Base-by-base conservation (phyloP, 2,797 vertebrate genomes). In the Taeniopygia guttata region DNA sequence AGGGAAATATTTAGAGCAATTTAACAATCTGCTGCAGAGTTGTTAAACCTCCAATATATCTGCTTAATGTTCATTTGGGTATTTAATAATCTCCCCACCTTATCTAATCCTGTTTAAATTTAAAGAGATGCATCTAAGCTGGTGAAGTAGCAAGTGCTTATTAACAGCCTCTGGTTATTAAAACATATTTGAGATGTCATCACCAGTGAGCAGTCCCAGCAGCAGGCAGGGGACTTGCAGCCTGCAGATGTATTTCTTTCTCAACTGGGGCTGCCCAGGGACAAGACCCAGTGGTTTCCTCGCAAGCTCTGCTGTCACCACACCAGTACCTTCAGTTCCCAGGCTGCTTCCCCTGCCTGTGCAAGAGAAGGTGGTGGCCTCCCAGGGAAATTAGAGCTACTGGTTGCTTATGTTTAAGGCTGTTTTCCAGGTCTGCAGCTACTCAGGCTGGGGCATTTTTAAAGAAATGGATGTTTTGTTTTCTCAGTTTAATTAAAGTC, bases 61-160 rank as follows among this genome's bases (percentile, higher is more conserved):
- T 95, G 97, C 97, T 96, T 97, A 97, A 97, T 97, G 97, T 97
- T 96, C 97, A 97, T 96, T 97, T 98, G 97, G 95, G 96, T 96
- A 96, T 97, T 96, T 98, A 97, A 98, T 98, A 97, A 96, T 95
- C 97, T 96, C 86, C 93, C 94, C 95, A 97, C 96, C 94, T 97
- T 98, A 97, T 97, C 97, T 96, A 97, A 96, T 97, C 93, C 96
- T 97, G 97, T 95, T 98, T 97, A 97, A 97, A 97, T 97, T 97
- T 97, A 97, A 98, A 98, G 97, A 96, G 95, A 97, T 97, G 95
- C 95, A 96, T 97, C 94, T 97, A 97, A 96, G 95, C 80, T 92
- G 55, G 96, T 54, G 81, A 75, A 95, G 84, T 77, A 94, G 96
- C 96, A 96, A 94, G 89, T 40, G 93, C 95, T 96, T 96, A 97